Evolutionary conservation across 1,140 invertebrate genomes (phyloP), one percentile per base, ranked within the genome.

Genomic region (Cepaea nemoralis): DNA sequence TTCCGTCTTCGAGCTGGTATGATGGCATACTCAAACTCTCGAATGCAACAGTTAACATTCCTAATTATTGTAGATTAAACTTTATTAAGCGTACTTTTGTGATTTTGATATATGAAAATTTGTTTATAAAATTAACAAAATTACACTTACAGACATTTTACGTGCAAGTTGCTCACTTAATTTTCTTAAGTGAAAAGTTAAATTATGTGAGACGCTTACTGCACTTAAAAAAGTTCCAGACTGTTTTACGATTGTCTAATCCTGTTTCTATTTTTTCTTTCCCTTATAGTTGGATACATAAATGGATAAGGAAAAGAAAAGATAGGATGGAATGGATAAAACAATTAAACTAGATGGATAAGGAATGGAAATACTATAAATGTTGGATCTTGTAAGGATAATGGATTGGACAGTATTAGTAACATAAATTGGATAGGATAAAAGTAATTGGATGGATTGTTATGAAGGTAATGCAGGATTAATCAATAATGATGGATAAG

Each of bases 301-400:
- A 63, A 63, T 77, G 76, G 76, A 77, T 77, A 77, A 77, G 76
- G 55, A 40, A 48, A 66, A 55, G 76, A 77, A 63, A 77, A 63
- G 76, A 77, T 63, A 66, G 76, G 76, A 75, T 55, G 35, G 35
- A 71, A 19, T 37, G 69, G 69, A 71, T 71, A 31, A 31, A 31
- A 31, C 2, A 63, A 63, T 31, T 63, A 27, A 55, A 45, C 19
- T 55, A 55, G 22, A 55, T 55, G 50, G 50, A 55, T 55, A 55
- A 55, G 50, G 50, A 55, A 55, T 55, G 50, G 50, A 55, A 55
- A 22, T 14, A 55, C n/a, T n/a, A n/a, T n/a, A 10, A 16, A 45
- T n/a, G 59, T 66, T 66, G 59, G 50, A 55, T 55, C 50, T 55
- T 55, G 50, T 55, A 55, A n/a, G n/a, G n/a, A 55, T 45, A 45